phyloP scores from a whole-genome alignment of 2,888 invertebrate genomes.

The Hybos culiciformis region DNA sequence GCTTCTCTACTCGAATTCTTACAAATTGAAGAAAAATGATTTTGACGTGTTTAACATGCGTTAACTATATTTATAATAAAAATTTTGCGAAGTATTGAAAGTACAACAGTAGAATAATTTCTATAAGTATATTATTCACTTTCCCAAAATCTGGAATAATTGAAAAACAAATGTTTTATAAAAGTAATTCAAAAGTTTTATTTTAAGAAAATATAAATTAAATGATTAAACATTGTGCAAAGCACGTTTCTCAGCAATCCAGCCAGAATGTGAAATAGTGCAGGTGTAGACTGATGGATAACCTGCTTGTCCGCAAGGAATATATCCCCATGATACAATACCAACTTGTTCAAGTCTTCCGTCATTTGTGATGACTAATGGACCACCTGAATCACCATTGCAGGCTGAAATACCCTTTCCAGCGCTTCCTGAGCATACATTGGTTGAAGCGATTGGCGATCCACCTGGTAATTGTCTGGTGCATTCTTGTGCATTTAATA shows the following conservation, averaged over 20 bases:
- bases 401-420: constrained; percentile 35
- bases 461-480: constrained; percentile 15
- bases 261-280: constrained; percentile 32
- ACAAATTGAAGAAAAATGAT: no score
- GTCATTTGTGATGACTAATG: constrained; percentile 17
- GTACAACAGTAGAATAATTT: no score
- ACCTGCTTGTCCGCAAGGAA: constrained; percentile 34
- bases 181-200: no score
- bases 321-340: constrained; percentile 40
- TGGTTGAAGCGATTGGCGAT: constrained; percentile 16
- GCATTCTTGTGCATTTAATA: constrained; percentile 20
- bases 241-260: constrained; percentile 18
- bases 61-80: no score
- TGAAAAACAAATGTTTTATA: no score
- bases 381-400: constrained; percentile 33
- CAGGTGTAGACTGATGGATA: constrained; percentile 37
- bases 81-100: no score
- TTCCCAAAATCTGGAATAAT: no score
- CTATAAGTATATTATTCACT: no score
- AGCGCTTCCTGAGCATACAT: constrained; percentile 32
- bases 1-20: no score
- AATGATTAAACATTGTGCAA: no score
- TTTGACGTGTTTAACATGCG: no score
- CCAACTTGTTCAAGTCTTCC: constrained; percentile 29
- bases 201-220: no score